Conservation (phyloP, 2,888 invertebrate genomes). For the Eupithecia abbreviata region DNA sequence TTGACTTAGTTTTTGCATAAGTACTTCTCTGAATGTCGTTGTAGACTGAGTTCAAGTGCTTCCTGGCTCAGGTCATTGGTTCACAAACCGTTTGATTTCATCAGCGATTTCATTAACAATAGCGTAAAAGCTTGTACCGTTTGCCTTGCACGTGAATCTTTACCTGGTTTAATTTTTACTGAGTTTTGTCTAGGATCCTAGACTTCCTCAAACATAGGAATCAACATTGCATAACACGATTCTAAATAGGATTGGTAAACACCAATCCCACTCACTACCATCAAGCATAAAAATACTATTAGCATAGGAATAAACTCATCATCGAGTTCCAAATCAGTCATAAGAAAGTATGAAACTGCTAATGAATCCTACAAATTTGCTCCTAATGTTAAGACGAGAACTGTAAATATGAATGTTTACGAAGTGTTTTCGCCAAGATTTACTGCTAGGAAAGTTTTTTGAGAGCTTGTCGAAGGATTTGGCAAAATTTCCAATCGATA, state of each 20-base stretch:
- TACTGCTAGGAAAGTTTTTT: conserved; percentile 13
- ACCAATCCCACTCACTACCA: conserved; percentile 23
- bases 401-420: conserved; percentile 26
- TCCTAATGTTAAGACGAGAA: conserved; percentile 43
- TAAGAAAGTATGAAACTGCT: conserved; percentile 53
- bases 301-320: conserved; percentile 29
- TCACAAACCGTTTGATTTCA: not conserved
- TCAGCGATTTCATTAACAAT: not conserved
- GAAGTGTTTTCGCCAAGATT: conserved; percentile 14
- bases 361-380: conserved; percentile 43
- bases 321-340: conserved; percentile 42
- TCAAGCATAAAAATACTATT: conserved; percentile 22
- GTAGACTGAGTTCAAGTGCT: not conserved
- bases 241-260: conserved; percentile 4
- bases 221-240: conserved; percentile 7
- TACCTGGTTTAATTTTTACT: not conserved
- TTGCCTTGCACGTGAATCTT: no score
- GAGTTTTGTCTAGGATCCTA: not conserved
- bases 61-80: conserved; percentile 12
- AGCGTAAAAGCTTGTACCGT: not conserved
- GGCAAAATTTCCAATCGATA: conserved; percentile 7
- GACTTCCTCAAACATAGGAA: not conserved
- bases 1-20: conserved; percentile 23
- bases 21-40: conserved; percentile 8
- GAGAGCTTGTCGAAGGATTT: not conserved